Percentiles rank a stretch among this genome's conserved stretches.
Conservation (phyloP, 2,797 vertebrate genomes). For the Chelidonichthys spinosus region DNA sequence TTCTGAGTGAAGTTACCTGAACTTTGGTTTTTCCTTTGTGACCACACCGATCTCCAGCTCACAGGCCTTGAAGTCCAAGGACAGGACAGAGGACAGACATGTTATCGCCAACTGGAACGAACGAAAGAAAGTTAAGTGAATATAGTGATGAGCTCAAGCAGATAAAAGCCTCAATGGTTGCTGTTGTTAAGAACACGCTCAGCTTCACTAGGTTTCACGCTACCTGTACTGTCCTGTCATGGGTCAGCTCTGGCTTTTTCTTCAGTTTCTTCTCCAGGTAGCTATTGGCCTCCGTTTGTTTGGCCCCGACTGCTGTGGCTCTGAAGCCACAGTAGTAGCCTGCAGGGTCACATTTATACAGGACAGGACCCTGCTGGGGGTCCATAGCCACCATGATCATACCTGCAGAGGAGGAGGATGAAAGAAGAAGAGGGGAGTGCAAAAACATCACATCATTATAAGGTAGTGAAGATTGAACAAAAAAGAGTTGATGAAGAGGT, state of each 20-base stretch:
- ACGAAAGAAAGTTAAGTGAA: background rate
- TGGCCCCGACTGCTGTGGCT: conserved; percentile 82
- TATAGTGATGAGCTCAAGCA: background rate
- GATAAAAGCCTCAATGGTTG: background rate
- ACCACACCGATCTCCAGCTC: conserved; percentile 85
- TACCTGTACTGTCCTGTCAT: conserved; percentile 82
- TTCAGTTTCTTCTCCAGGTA: conserved; percentile 88
- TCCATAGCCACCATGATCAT: conserved; percentile 86
- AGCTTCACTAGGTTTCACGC: background rate
- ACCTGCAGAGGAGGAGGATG: conserved; percentile 56
- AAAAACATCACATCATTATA: background rate
- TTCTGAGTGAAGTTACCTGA: conserved; percentile 74
- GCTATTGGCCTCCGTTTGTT: conserved; percentile 84
- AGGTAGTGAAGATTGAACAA: background rate
- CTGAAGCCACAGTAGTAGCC: conserved; percentile 87
- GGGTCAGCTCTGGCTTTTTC: conserved; percentile 79
- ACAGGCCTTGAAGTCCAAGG: conserved; percentile 81
- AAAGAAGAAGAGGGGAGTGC: background rate
- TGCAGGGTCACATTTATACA: conserved; percentile 86
- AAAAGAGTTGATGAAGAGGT: background rate
- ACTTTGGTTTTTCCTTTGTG: conserved; percentile 83
- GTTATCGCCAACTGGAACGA: conserved; percentile 80
- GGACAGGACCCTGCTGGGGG: conserved; percentile 80
- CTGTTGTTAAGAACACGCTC: no score
- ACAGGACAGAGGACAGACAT: conserved; percentile 83